These are phyloP conservation scores for Ennomos erosarius DNA, from an alignment of 2,888 invertebrate genomes.

Conservation along the genomic window DNA sequence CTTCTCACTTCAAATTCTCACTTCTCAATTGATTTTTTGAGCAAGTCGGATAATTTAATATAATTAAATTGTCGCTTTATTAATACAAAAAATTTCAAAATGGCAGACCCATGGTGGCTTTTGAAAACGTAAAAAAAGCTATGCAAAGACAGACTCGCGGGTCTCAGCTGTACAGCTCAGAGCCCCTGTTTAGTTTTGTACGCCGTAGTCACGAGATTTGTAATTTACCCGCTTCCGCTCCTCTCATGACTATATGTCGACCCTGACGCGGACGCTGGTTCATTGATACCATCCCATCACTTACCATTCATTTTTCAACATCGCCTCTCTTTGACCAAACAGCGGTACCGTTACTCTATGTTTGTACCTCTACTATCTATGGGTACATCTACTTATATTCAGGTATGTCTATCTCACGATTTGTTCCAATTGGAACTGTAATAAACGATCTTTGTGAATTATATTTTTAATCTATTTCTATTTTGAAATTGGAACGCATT, in stretches of 20 bases:
- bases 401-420: constrained; percentile 10
- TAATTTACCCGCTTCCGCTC: background rate
- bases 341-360: constrained; percentile 37
- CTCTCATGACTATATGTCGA: background rate
- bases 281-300: constrained; percentile 53
- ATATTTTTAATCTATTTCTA: constrained; percentile 18
- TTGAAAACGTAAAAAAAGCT: too few relatives aligned
- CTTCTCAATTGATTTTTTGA: too few relatives aligned
- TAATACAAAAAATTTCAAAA: too few relatives aligned
- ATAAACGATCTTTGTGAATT: constrained; percentile 31
- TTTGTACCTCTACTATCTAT: constrained; percentile 6
- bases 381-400: constrained; percentile 11
- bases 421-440: constrained; percentile 20
- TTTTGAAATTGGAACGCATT: constrained; percentile 1
- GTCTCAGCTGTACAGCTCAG: too few relatives aligned
- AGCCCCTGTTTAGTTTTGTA: too few relatives aligned
- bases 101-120: too few relatives aligned
- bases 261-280: constrained; percentile 23
- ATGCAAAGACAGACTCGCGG: too few relatives aligned
- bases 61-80: too few relatives aligned
- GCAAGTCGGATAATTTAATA: too few relatives aligned
- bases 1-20: too few relatives aligned
- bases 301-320: constrained; percentile 55
- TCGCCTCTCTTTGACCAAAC: constrained; percentile 35
- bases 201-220: too few relatives aligned